Evolutionary conservation across 2,797 vertebrate species (phyloP).

Genomic region (Platalea minor): DNA sequence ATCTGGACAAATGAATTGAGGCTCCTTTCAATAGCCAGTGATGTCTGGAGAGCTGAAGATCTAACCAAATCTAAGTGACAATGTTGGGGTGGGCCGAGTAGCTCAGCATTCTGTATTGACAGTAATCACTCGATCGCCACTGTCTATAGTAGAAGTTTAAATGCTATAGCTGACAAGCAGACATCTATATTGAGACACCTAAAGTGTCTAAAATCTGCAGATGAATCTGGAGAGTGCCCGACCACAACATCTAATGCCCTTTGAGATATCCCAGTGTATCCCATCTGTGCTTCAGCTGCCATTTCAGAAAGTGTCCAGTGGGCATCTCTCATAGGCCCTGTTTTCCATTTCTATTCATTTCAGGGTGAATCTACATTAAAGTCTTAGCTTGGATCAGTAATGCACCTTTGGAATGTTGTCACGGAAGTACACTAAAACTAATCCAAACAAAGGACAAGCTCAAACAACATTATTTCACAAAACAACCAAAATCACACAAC

Average conservation of each 20-base stretch:
- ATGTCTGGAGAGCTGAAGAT: neutral
- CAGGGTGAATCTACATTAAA: neutral
- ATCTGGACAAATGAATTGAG: neutral
- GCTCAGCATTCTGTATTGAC: neutral
- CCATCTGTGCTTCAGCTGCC: neutral
- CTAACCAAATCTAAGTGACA: neutral
- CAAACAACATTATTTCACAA: too few relatives aligned
- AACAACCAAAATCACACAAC: too few relatives aligned
- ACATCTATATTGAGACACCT: neutral
- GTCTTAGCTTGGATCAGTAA: neutral
- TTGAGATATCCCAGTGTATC: neutral
- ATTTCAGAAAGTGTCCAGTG: neutral
- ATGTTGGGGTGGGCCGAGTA: neutral
- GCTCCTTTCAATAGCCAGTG: neutral
- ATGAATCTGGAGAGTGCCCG: neutral
- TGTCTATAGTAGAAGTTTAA: neutral
- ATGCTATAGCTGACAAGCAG: neutral
- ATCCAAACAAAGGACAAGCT: too few relatives aligned
- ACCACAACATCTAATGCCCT: neutral
- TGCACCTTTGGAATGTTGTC: neutral
- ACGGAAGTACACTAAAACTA: too few relatives aligned
- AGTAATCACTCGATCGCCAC: neutral
- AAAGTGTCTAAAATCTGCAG: neutral
- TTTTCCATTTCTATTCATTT: neutral
- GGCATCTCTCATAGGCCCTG: accelerated